Percentiles rank a stretch among this genome's conserved stretches.
Evolutionary conservation across 2,888 invertebrate genomes (phyloP).

Genomic region (Tachina grossa): DNA sequence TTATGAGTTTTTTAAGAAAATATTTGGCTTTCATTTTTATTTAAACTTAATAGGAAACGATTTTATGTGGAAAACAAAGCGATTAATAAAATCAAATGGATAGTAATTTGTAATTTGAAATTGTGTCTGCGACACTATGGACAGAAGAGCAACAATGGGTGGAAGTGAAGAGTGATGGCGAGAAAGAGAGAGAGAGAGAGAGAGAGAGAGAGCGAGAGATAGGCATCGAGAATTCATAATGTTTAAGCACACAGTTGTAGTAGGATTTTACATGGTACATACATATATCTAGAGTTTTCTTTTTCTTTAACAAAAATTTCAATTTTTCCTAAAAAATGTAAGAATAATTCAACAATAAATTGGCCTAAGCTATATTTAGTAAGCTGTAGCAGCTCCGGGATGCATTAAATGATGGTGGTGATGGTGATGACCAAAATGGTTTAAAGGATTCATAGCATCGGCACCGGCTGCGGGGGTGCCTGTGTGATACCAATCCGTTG

Average conservation of each 20-base stretch:
- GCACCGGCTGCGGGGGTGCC: constrained; percentile 81
- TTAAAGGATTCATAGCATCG: constrained; percentile 82
- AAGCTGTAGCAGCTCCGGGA: constrained; percentile 89
- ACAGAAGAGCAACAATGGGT: background rate
- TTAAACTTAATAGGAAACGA: constrained; percentile 68
- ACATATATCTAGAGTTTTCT: constrained; percentile 3
- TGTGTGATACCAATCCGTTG: constrained; percentile 82
- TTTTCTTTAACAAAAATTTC: constrained; percentile 50
- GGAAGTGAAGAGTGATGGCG: background rate
- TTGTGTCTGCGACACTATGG: constrained; percentile 28
- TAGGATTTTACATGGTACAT: background rate
- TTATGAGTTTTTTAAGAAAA: constrained; percentile 52
- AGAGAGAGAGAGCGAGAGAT: background rate
- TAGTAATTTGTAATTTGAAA: background rate
- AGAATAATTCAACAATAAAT: constrained; percentile 53
- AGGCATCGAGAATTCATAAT: constrained; percentile 14
- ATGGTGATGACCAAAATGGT: constrained; percentile 85
- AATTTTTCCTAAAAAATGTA: constrained; percentile 59
- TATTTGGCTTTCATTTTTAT: constrained; percentile 71
- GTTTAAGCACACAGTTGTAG: constrained; percentile 39
- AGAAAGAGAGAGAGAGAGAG: background rate
- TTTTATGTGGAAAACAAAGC: constrained; percentile 26
- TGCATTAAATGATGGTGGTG: constrained; percentile 87
- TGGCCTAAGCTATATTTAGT: constrained; percentile 84
- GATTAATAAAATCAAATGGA: constrained; percentile 14